phyloP scores from a whole-genome alignment of 2,888 invertebrate genomes.

The Drosophila peninsularis region DNA sequence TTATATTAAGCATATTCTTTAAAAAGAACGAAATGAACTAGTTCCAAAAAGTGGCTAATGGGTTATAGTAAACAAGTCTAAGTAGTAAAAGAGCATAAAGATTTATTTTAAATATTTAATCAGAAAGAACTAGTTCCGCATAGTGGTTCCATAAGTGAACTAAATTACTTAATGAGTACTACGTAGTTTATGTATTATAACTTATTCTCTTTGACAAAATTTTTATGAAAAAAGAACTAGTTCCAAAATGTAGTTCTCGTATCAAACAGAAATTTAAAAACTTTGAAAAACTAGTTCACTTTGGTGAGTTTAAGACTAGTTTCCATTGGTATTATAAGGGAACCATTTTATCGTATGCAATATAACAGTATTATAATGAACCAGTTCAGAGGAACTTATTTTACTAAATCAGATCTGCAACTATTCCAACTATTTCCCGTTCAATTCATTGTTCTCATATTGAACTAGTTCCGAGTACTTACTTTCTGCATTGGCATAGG shows the following conservation, averaged over 20 bases:
- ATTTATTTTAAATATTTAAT: neutral
- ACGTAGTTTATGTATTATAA: no score
- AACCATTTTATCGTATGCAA: no score
- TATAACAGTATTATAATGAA: neutral
- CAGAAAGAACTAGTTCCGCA: neutral
- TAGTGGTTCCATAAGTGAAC: neutral
- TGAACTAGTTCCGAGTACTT: constrained; percentile 85
- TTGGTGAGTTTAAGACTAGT: no score
- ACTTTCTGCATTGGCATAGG: constrained; percentile 93
- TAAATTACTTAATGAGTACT: neutral
- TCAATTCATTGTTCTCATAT: neutral
- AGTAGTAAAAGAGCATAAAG: neutral
- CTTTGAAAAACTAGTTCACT: no score
- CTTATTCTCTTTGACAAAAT: no score
- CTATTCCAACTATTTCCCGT: neutral
- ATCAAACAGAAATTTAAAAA: no score
- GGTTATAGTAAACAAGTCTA: neutral
- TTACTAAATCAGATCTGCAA: no score
- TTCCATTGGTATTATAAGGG: no score
- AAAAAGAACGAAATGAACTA: neutral
- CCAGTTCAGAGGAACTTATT: no score
- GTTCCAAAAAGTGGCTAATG: neutral
- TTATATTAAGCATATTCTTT: neutral
- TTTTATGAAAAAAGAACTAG: neutral
- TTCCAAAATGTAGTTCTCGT: neutral